Evolutionary conservation across 30 jellyfish, hydroid and myxozoan species (phyloP), one percentile per base, ranked within the genome.

Genomic region (Chironex yamaguchii): DNA sequence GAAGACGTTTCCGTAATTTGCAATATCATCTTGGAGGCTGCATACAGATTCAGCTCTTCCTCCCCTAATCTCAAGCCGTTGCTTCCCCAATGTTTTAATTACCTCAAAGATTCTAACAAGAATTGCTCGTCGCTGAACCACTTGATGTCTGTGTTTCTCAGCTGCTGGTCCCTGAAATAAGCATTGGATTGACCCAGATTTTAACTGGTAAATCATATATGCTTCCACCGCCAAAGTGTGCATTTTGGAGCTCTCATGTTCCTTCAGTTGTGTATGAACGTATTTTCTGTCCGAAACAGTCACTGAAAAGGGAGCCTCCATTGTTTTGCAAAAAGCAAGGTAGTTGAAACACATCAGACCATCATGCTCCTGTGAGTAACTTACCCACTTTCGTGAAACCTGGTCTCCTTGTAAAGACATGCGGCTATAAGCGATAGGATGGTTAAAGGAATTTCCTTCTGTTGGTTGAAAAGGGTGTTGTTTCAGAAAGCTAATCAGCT

Each of bases 341-440:
- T 49, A 63, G 77, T n/a, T n/a, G 42, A 34, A 33, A 48, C 85
- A 72, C 17, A 72, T 6, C 12, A 72, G 85, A 49, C 42, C 49
- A 6, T 72, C 73, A 36, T 36, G 74, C 72, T 72, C 73, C 73
- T 36, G 72, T 72, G 79, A 72, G 73, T 72, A 72, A 72, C 74
- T 72, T 70, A 72, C 85, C 85, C 85, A 72, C 75, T 72, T 36
- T 48, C 76, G 73, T 34, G 79, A 71, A n/a, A 33, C 85, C 73
- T 35, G 72, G 34, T 34, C 6, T 22, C 85, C 78, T 36, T 21
- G 64, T 23, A 66, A 4, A 3, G 79, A 68, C 67, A 68, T 17
- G 67, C 82, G 82, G 27, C 29, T 68, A 68, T 68, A 68, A 20
- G 82, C 82, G 67, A 68, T 68, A 14, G 66, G 67, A 68, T 30